Evolutionary conservation across 2,888 invertebrate genomes (phyloP).

Genomic region (Ametastegia equiseti): DNA sequence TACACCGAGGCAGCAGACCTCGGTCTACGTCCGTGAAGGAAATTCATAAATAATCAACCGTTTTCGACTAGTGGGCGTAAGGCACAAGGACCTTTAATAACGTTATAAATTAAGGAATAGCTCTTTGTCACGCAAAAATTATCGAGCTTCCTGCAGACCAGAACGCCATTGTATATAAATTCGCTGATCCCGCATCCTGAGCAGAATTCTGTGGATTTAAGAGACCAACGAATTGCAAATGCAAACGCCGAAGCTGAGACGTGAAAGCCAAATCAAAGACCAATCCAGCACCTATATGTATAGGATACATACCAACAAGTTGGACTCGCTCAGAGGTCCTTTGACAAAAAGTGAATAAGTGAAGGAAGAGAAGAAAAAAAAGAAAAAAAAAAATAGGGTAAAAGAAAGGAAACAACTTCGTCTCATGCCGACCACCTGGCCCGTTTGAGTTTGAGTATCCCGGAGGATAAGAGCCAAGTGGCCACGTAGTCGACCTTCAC

Average conservation of each 20-base stretch:
- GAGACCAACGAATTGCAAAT: slow-evolving; percentile 17
- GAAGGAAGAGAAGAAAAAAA: not conserved
- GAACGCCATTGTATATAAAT: not conserved
- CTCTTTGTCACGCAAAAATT: slow-evolving; percentile 22
- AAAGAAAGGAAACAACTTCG: not conserved
- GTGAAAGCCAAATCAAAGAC: slow-evolving; percentile 13
- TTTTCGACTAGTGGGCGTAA: slow-evolving; percentile 30
- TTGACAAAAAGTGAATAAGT: slow-evolving; percentile 32
- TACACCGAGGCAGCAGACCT: not conserved
- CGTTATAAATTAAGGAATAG: slow-evolving; percentile 18
- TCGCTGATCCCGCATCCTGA: not conserved
- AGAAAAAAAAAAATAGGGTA: not conserved
- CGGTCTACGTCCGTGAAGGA: not conserved
- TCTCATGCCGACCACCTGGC: slow-evolving; percentile 30
- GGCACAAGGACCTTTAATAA: slow-evolving; percentile 10
- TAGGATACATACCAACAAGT: slow-evolving; percentile 4
- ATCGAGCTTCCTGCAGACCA: not conserved
- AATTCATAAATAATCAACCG: slow-evolving; percentile 15
- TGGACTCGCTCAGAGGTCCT: slow-evolving; percentile 25
- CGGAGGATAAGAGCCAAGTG: slow-evolving; percentile 29
- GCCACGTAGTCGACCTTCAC: slow-evolving; percentile 31
- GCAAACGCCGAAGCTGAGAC: not conserved
- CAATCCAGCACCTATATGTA: not conserved
- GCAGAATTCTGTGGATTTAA: not conserved
- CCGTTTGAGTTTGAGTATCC: slow-evolving; percentile 29